Evolutionary conservation across 2,888 invertebrate genomes (phyloP), one percentile per base, ranked within the genome.

Genomic region (Pollenia amentaria): DNA sequence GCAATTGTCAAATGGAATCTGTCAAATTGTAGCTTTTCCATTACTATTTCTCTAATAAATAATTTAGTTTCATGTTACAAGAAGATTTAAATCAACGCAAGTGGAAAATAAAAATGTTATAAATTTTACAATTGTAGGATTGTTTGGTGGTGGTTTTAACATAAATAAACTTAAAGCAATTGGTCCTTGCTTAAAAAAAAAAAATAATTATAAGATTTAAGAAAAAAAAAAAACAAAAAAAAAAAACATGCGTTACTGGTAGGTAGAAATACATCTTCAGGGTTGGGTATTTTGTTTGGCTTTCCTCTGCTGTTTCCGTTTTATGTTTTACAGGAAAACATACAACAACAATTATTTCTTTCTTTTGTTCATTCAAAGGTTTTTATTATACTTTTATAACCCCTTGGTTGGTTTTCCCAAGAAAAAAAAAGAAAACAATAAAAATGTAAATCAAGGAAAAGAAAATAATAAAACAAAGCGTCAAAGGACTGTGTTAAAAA

Each of bases 351-450:
- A 38, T 44, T 55, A 78, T 57, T 53, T n/a, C 40, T 57, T 10
- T 48, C 38, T 46, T 40, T 78, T 69, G 40, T 60, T 62, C 44
- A 48, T 46, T 7, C 53, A 80, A 80, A 64, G 53, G 72, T 70
- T 64, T 62, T 67, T 67, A 16, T 40, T 67, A 14, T 48, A 51
- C 42, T 73, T 65, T 84, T 53, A 60, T 42, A 65, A 84, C 6
- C 78, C 65, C 44, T 57, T 72, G 72, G 6, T 51, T 42, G 65
- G 57, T 65, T 77, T 79, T 40, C 16, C 70, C 62, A 55, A 64
- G 83, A 18, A 77, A 77, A 48, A 57, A 83, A 83, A 77, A 48
- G 48, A 83, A 83, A 83, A 77, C 77, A 70, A 83, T 72, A 72
- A 83, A 77, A 83, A 64, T 70, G 70, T 64, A 70, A 72, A 70